phyloP scores from a whole-genome alignment of 2,113 vertebrate species.

The Semnopithecus entellus region DNA sequence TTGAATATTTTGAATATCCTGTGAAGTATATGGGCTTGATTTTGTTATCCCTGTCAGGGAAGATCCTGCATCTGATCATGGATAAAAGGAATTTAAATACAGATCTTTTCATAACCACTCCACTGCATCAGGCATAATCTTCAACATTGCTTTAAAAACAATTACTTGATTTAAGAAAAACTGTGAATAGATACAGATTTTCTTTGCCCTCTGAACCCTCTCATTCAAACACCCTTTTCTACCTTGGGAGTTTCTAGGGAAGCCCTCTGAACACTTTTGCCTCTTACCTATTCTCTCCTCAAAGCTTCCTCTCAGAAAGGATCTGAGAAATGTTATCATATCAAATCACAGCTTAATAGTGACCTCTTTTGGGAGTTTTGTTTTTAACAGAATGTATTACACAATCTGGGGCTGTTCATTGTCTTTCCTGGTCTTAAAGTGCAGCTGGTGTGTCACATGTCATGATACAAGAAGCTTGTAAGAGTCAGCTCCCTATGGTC shows the following conservation, averaged over 20 bases:
- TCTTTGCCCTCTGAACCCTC: background rate
- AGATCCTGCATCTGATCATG: background rate
- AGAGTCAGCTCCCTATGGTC: background rate
- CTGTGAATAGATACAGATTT: background rate
- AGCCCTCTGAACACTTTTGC: background rate
- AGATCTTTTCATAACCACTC: background rate
- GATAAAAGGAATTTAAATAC: background rate
- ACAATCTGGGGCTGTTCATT: background rate
- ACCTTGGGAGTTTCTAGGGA: rapidly evolving
- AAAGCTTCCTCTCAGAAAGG: background rate
- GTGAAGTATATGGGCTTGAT: background rate
- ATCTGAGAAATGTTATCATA: background rate
- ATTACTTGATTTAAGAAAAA: background rate
- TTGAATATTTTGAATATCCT: constrained; percentile 30
- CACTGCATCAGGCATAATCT: background rate
- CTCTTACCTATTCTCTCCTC: background rate
- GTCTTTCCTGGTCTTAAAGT: background rate
- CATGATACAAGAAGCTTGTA: background rate
- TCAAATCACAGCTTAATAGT: constrained; percentile 45
- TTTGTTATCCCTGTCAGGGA: background rate
- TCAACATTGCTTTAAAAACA: background rate
- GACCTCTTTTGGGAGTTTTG: constrained; percentile 60
- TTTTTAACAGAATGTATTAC: background rate
- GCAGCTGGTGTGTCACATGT: background rate
- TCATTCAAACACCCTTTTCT: background rate